Base-by-base conservation (phyloP, 2,797 vertebrate genomes). In the Notoglanidium macrostoma region DNA sequence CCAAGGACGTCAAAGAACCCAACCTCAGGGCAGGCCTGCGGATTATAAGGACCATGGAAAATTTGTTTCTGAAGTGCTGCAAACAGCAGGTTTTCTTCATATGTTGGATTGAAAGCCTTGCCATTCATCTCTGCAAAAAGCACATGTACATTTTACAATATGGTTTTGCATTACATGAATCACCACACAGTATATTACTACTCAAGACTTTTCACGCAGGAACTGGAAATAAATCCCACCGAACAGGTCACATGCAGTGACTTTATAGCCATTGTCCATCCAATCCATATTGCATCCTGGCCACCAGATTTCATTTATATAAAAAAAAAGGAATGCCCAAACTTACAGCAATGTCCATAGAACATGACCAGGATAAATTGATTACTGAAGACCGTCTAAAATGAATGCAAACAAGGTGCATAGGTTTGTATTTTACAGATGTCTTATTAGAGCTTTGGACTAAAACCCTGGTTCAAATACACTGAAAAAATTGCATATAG, bases 1-100 rank as follows among this genome's bases (percentile, higher is more conserved):
- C 98, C 98, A 91, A 98, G 93, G 70, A 99, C 97, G 91, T 99
- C 98, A 93, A 99, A 99, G 95, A 99, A 99, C 90, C 98, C 98
- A 67, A 99, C 97, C 92, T 99, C 98, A 10, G 98, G 98, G 85
- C 96, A 97, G 85, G 96, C 96, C 86, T 98, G 97, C 6, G 97
- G 97, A 91, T 98, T 98, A 86, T 97, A 99, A 14, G 98, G 97
- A 29, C 98, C 98, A 90, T 98, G 91, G 12, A 97, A 95, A 92
- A 98, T 96, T 92, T 98, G 98, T 90, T 99, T 99, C 93, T 98
- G 97, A 84, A 99, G 95, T 1, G 98, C 98, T 90, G 99, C 98
- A 72, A 99, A 95, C 74, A 97, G 97, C 59, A 99, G 96, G 89
- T 99, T 99, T 94, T 99, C 98, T 95, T 99, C 98, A 0, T 99